Evolutionary conservation across 2,888 invertebrate genomes (phyloP).

Genomic region (Pristionchus maxplancki): DNA sequence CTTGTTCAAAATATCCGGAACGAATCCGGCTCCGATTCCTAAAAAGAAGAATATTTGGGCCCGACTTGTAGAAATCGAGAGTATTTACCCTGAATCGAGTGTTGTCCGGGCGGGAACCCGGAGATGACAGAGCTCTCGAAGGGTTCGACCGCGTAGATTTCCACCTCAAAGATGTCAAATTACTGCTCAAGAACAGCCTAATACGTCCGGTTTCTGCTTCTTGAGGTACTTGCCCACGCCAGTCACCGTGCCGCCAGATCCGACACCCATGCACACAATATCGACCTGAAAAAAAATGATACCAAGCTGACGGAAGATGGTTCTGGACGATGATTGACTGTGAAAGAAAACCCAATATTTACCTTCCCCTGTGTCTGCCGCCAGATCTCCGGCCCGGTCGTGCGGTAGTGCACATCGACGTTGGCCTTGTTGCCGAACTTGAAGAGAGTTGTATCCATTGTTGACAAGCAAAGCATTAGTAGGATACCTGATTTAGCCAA

Average conservation of each 20-base stretch:
- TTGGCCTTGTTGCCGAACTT: conserved; percentile 74
- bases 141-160: conserved; percentile 62
- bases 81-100: conserved; percentile 67
- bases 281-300: conserved; percentile 58
- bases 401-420: conserved; percentile 71
- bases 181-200: too few species aligned
- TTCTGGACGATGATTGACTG: too few species aligned
- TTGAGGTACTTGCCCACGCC: conserved; percentile 62
- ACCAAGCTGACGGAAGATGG: too few species aligned
- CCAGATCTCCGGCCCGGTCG: conserved; percentile 77
- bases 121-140: conserved; percentile 64
- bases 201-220: conserved; percentile 61
- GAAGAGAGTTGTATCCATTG: background rate
- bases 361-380: conserved; percentile 73
- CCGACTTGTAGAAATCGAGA: background rate
- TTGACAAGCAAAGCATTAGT: background rate
- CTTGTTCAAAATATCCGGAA: conserved; percentile 60
- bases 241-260: conserved; percentile 70
- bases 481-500: conserved; percentile 10
- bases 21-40: conserved; percentile 66
- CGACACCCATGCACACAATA: conserved; percentile 72
- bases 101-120: conserved; percentile 59
- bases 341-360: background rate
- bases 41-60: background rate
- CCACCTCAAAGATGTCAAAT: conserved; percentile 46